phyloP scores from a whole-genome alignment of 1,140 invertebrate genomes.

The Orchestia grillus region DNA sequence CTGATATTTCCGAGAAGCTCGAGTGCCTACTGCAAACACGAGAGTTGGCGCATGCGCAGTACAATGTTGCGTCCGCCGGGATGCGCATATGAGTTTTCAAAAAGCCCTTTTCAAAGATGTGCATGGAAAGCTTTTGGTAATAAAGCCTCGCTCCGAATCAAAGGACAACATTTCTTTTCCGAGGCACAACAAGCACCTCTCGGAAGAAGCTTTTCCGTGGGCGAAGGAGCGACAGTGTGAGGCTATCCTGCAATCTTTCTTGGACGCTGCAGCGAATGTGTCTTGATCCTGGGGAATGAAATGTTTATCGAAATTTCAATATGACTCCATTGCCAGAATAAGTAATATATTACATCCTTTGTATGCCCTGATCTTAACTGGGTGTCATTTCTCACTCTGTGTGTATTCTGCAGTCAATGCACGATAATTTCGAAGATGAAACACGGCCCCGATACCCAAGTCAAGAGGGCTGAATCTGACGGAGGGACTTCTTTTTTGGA shows the following conservation, averaged over 20 bases:
- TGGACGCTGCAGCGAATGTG: neutral
- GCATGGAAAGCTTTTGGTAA: neutral
- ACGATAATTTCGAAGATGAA: too few species aligned
- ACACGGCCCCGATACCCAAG: too few species aligned
- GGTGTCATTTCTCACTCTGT: too few species aligned
- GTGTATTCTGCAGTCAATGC: too few species aligned
- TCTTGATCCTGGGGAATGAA: neutral
- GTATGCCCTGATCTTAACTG: too few species aligned
- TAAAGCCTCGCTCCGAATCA: neutral
- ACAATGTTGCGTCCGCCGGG: neutral
- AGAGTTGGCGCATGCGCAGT: neutral
- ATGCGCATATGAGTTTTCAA: neutral
- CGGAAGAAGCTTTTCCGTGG: neutral
- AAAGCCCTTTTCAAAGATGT: neutral
- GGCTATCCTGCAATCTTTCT: neutral
- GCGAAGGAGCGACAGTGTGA: neutral
- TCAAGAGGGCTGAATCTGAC: too few species aligned
- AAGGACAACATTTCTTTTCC: neutral
- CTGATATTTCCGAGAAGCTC: neutral
- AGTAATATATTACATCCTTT: neutral
- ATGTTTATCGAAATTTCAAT: neutral
- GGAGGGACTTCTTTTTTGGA: too few species aligned
- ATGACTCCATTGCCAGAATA: neutral
- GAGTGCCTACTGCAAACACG: neutral
- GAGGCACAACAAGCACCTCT: neutral